Base-by-base conservation (phyloP, 2,888 invertebrate species). In the Strigamia crassipes region DNA sequence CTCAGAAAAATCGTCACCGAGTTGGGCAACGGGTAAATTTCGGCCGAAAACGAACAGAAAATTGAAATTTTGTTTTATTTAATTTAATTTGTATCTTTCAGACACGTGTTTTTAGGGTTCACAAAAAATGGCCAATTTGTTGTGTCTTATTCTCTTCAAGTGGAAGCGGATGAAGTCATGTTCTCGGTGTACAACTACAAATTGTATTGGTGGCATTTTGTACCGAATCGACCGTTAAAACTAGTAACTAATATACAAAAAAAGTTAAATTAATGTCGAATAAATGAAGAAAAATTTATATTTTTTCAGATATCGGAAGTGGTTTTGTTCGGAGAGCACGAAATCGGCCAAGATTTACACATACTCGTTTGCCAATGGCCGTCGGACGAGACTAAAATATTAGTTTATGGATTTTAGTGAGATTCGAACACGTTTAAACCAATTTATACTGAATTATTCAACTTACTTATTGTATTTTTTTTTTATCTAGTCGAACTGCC, bases 121-220 rank as follows among this genome's bases (percentile, higher is more conserved):
- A 95, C 96, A n/a, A 93, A 95, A 85, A 96, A 96, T 88, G 96
- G 97, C 15, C 94, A 95, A 89, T 97, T 93, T 89, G 91, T 97
- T 84, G 90, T 97, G 85, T 96, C 96, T 84, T 97, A 96, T 88
- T 95, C 94, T 0, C 89, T 89, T 83, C 90, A 90, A 84, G 85
- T 87, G 82, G 88, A 87, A 84, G 87, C 87, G 85, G 87, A 87
- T 77, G 86, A 86, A 83, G 85, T 86, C 38, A 85, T 86, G 15
- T 87, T 86, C 41, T 86, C 81, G 10, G 38, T 51, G 15, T 83
- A 81, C 82, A 83, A 87, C 78, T 91, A 93, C 89, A 88, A 91
- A 86, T 90, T 93, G 84, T 91, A 93, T 87, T 92, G 91, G 90
- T 92, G 92, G 92, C 88, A 89, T 78, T 92, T 92, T 86, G 89